phyloP scores from a whole-genome alignment of 1,140 invertebrate genomes.

The Drosophila tristis region DNA sequence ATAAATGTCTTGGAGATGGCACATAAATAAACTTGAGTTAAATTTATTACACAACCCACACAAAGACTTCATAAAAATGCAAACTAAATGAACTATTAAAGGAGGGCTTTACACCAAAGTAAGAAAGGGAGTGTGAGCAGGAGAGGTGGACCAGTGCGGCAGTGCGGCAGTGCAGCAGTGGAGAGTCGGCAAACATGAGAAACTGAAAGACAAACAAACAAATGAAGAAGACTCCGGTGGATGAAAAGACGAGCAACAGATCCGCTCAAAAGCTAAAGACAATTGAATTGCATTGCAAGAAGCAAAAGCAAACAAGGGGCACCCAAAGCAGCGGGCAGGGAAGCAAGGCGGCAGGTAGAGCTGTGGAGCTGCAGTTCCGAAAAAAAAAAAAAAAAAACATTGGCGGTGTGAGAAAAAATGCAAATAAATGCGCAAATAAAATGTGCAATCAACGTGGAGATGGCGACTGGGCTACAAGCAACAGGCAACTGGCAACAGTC shows the following conservation, averaged over 20 bases:
- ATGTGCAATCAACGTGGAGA: constrained; percentile 75
- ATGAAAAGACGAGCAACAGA: constrained; percentile 36
- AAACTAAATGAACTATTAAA: constrained; percentile 83
- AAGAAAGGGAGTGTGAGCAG: too few species aligned
- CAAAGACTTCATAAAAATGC: constrained; percentile 83
- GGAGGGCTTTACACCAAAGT: constrained; percentile 16
- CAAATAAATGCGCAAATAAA: constrained; percentile 83
- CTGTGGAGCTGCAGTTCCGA: neutral
- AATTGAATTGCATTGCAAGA: constrained; percentile 75
- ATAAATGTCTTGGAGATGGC: constrained; percentile 79
- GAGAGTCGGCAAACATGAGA: constrained; percentile 66
- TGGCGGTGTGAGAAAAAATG: constrained; percentile 79
- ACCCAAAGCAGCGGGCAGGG: neutral
- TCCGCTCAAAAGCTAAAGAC: constrained; percentile 59
- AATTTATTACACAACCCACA: constrained; percentile 83
- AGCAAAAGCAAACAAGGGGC: constrained; percentile 49
- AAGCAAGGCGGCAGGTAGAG: neutral
- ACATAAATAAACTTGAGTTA: constrained; percentile 81
- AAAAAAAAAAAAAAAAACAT: constrained; percentile 1
- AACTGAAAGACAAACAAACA: constrained; percentile 61
- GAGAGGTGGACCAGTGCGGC: too few species aligned
- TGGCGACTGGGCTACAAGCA: constrained; percentile 64
- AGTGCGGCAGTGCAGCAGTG: too few species aligned
- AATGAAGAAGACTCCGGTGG: constrained; percentile 35
- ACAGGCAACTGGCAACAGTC: constrained; percentile 28